Evolutionary conservation across 1,140 invertebrate species (phyloP).

Genomic region (Drosophila takahashii): DNA sequence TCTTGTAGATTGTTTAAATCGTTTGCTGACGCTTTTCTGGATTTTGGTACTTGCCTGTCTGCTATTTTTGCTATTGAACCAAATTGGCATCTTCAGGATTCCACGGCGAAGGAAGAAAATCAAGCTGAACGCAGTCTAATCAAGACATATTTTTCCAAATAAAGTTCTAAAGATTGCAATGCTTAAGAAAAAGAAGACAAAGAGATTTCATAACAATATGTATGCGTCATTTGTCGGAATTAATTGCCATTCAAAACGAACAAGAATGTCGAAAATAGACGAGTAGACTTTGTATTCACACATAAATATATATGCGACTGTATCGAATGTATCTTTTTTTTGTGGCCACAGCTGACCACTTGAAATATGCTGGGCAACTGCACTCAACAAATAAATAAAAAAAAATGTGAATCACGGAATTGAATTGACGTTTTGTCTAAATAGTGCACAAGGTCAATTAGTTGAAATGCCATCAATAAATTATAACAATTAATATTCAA

Average conservation of each 20-base stretch:
- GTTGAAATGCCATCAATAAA: slow-evolving; percentile 63
- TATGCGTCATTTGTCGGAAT: slow-evolving; percentile 58
- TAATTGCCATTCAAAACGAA: slow-evolving; percentile 64
- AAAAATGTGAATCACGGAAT: slow-evolving; percentile 69
- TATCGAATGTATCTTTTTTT: slow-evolving; percentile 2
- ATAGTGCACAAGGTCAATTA: slow-evolving; percentile 81
- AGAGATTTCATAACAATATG: slow-evolving; percentile 49
- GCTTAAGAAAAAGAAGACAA: neutral
- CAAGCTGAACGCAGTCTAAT: neutral
- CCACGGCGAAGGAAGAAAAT: neutral
- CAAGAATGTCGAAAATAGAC: slow-evolving; percentile 35
- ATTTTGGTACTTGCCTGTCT: neutral
- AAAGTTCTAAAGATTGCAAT: slow-evolving; percentile 11
- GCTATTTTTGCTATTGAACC: neutral
- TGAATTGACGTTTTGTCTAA: slow-evolving; percentile 61
- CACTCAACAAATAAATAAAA: slow-evolving; percentile 29
- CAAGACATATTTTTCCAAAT: neutral
- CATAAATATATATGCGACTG: slow-evolving; percentile 1
- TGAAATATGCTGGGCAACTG: slow-evolving; percentile 43
- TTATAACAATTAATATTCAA: slow-evolving; percentile 60
- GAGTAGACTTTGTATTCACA: neutral
- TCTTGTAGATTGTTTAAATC: neutral
- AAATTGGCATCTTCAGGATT: neutral
- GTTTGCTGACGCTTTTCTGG: neutral
- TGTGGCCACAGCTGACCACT: slow-evolving; percentile 12